Evolutionary conservation across 2,113 vertebrate genomes (phyloP), one percentile per base, ranked within the genome.

Genomic region (Anoura caudifer): DNA sequence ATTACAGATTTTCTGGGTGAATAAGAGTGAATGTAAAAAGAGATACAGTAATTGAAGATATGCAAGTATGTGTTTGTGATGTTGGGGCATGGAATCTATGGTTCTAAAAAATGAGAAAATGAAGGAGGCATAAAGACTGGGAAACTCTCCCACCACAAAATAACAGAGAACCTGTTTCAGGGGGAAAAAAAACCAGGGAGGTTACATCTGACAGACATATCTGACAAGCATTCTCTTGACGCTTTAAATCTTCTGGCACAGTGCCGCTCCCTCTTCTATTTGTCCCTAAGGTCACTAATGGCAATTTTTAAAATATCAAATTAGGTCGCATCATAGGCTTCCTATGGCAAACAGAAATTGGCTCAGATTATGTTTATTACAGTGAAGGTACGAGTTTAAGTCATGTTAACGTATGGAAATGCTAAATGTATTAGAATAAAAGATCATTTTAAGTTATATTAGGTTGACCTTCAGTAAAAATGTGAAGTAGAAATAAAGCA

Each of bases 231-330:
- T 41, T 70, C 61, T 59, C 12, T 76, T 76, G 31, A 36, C 12
- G 70, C 17, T 87, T 54, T 52, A 93, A 2, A 70, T 63, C 56
- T 83, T 73, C 4, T 50, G 33, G 43, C 24, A 63, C 1, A 24
- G 22, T 17, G 50, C 31, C 43, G 7, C 10, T 67, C 38, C 7
- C n/a, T 95, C 92, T 87, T 50, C 75, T 65, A 56, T 73, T 77
- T 92, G 75, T 61, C 43, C 76, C 65, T 75, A 67, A 72, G 38
- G 47, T 82, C 33, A 83, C 13, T 52, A 65, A 43, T 36, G 63
- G 24, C 59, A 80, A 61, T 75, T 95, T 94, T 86, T 77, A 36
- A 87, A 84, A 63, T 88, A 54, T 22, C 41, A 93, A 91, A 96
- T 69, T 69, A 88, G 47, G 76, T 69, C 69, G 81, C 43, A 76